Conservation (phyloP, 2,888 invertebrate genomes). For the Acleris holmiana region DNA sequence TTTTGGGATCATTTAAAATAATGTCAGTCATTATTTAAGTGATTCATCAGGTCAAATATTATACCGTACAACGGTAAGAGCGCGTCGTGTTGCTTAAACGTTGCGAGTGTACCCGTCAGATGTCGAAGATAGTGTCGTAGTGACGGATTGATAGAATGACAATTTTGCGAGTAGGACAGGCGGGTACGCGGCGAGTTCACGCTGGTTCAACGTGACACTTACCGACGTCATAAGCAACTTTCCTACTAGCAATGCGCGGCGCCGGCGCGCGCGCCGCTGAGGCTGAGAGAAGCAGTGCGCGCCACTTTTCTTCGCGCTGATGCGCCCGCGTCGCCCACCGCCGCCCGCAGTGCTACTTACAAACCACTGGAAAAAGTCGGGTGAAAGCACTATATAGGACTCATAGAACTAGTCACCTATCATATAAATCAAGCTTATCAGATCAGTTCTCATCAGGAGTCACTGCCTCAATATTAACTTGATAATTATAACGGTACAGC, state of each 20-base stretch:
- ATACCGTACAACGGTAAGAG: slow-evolving; percentile 61
- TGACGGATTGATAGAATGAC: slow-evolving; percentile 82
- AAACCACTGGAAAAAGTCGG: slow-evolving; percentile 45
- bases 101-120: slow-evolving; percentile 62
- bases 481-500: too few species aligned
- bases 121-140: slow-evolving; percentile 73
- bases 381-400: slow-evolving; percentile 40
- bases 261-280: slow-evolving; percentile 35
- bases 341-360: slow-evolving; percentile 42
- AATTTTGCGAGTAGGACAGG: slow-evolving; percentile 82
- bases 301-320: slow-evolving; percentile 70
- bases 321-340: slow-evolving; percentile 45
- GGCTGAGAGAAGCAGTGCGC: slow-evolving; percentile 53
- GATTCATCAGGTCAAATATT: slow-evolving; percentile 54
- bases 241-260: slow-evolving; percentile 82
- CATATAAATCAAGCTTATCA: neutral
- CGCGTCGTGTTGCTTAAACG: slow-evolving; percentile 54
- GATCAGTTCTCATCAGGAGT: too few species aligned
- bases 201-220: slow-evolving; percentile 84
- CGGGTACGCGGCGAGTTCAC: slow-evolving; percentile 73
- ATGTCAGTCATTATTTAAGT: slow-evolving; percentile 34
- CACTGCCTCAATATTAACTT: too few species aligned
- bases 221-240: slow-evolving; percentile 82
- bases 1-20: slow-evolving; percentile 17
- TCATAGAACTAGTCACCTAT: slow-evolving; percentile 27